These are phyloP conservation scores for Chlorodrepanis virens DNA, from an alignment of 2,113 vertebrate species.

Conservation along the genomic window DNA sequence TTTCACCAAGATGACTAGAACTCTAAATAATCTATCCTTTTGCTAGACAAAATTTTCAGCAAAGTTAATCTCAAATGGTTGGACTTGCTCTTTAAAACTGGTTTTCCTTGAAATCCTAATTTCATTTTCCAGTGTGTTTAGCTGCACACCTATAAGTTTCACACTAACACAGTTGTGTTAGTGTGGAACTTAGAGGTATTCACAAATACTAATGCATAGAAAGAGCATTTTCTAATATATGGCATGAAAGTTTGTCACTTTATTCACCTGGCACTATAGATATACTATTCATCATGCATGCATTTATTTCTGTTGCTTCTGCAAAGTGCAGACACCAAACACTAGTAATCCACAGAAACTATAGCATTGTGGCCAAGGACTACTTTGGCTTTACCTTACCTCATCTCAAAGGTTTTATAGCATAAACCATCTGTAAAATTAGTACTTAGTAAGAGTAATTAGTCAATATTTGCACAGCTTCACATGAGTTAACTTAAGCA, in stretches of 20 bases:
- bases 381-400: not conserved
- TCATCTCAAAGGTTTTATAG: not conserved
- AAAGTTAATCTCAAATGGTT: not conserved
- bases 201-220: not conserved
- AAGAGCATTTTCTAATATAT: not conserved
- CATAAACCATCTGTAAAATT: not conserved
- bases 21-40: not conserved
- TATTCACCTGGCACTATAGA: no score
- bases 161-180: not conserved
- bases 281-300: not conserved
- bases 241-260: not conserved
- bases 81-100: not conserved
- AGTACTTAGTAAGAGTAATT: not conserved
- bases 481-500: not conserved
- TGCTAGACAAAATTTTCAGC: not conserved
- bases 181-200: not conserved
- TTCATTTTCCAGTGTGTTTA: not conserved
- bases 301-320: not conserved
- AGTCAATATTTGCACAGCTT: not conserved
- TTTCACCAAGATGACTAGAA: not conserved
- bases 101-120: not conserved
- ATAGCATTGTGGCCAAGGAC: not conserved
- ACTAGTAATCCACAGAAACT: not conserved
- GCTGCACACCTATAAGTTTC: not conserved
- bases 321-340: not conserved